Base-by-base conservation (phyloP, 2,113 vertebrate species). In the Sylvilagus bachmani region DNA sequence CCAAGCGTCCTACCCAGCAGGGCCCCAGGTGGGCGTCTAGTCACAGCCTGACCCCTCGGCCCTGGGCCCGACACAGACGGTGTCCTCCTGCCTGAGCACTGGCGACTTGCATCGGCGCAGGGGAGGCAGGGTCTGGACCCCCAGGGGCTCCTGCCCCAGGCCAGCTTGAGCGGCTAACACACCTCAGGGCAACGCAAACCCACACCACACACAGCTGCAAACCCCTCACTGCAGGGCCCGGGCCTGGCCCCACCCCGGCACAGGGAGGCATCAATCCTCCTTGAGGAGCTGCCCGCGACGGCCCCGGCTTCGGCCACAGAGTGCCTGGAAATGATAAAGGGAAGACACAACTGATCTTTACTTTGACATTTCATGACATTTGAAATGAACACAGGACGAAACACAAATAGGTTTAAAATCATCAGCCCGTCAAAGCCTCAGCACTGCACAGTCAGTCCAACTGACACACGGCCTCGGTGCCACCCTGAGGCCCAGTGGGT, bases 291-390 rank as follows among this genome's bases (percentile, higher is more conserved):
- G 61, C 3, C 73, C 12, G 31, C 93, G 21, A 27, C 19, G 27
- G 73, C 91, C 74, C 91, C 75, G 31, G 22, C 36, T 86, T 91
- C 75, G 89, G 61, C 83, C 88, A 22, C 84, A 73, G 75, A 70
- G 78, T 27, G 61, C 73, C 91, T 64, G 10, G 33, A 62, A 49
- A 82, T 0, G 6, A 85, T 27, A 67, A 53, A 79, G 81, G 69
- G 8, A 19, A 33, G 93, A 95, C 75, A 91, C 88, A 29, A 62
- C 0, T 53, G 83, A 91, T 94, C 89, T 96, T 78, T 33, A 58
- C 55, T 14, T 38, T 96, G 97, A 83, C 93, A 95, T 96, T 94
- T 89, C 66, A 3, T 83, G 89, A 83, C 95, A 97, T 91, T 91
- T 89, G 92, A 5, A 27, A 21, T 1, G 66, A 69, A 61, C 80